Conservation (phyloP, 2,888 invertebrate genomes). For the Drosophila anomalata region DNA sequence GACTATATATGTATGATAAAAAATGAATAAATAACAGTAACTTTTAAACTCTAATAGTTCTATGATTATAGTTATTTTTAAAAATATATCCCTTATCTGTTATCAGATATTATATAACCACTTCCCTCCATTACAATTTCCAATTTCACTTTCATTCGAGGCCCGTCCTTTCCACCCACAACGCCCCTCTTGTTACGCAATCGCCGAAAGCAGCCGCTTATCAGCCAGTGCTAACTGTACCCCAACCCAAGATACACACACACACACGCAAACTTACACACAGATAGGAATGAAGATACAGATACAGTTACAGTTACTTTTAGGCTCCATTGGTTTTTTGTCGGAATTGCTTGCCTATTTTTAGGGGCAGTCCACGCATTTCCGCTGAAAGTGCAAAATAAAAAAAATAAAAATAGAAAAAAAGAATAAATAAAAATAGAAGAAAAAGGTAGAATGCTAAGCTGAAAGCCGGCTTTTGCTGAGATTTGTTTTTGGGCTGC, state of each 20-base stretch:
- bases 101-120: neutral
- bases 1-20: neutral
- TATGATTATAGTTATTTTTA: too few species aligned
- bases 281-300: neutral
- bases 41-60: too few species aligned
- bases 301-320: conserved; percentile 11
- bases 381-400: neutral
- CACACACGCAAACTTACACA: neutral
- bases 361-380: conserved; percentile 25
- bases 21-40: too few species aligned
- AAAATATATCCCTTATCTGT: neutral
- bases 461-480: conserved; percentile 17
- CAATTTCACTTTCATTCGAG: neutral
- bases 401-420: too few species aligned
- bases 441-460: neutral
- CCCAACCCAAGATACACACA: conserved; percentile 12
- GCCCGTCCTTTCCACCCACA: neutral
- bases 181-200: conserved; percentile 35
- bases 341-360: conserved; percentile 24
- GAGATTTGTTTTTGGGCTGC: conserved; percentile 14
- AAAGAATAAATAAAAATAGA: neutral
- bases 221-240: conserved; percentile 38
- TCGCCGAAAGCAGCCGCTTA: conserved; percentile 33
- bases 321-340: neutral
- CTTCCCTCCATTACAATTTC: neutral